Evolutionary conservation across 2,888 invertebrate species (phyloP), one percentile per base, ranked within the genome.

Genomic region (Diaphora mendica): DNA sequence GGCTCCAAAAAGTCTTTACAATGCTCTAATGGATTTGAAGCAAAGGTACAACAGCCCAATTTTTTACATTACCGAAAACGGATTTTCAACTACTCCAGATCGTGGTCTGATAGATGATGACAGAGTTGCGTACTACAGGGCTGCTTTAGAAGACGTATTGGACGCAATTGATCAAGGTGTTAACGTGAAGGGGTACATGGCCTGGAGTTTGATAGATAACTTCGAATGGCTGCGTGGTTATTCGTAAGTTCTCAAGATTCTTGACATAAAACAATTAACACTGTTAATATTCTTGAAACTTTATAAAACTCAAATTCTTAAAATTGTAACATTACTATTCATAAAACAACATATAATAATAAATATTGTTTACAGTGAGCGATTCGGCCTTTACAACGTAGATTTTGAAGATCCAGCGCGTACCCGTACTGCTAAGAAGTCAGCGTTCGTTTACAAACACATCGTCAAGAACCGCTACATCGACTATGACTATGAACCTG

Each of bases 191-290:
- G 97, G 96, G 0, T 97, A 97, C 82, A 96, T 96, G 0, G 95
- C 95, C 0, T 97, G 97, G 97, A 96, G 96, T 70, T 89, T 97
- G 0, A 93, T 97, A 92, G 97, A 97, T 81, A 97, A 97, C 80
- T 96, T 97, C 64, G 97, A 97, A 85, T 97, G 97, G 97, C 87
- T 86, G 3, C 87, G 88, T 59, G 97, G 97, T 0, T 97, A 96
- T 89, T 95, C 94, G 96, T 96, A 91, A 96, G 96, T 79, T 42
- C 65, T 13, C 2, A 8, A 64, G 3, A 0, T 8, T 20, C 2
- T 33, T 20, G 9, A 17, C 17, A 64, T 0, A 2, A 8, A 39
- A 39, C 15, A 13, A 44, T 1, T 1, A 44, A 15, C 9, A 44
- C 3, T 17, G 17, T 17, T 44, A 17, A 44, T 15, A 4, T 44